Conservation (phyloP, 1,140 invertebrate species). For the Acromyrmex charruanus region DNA sequence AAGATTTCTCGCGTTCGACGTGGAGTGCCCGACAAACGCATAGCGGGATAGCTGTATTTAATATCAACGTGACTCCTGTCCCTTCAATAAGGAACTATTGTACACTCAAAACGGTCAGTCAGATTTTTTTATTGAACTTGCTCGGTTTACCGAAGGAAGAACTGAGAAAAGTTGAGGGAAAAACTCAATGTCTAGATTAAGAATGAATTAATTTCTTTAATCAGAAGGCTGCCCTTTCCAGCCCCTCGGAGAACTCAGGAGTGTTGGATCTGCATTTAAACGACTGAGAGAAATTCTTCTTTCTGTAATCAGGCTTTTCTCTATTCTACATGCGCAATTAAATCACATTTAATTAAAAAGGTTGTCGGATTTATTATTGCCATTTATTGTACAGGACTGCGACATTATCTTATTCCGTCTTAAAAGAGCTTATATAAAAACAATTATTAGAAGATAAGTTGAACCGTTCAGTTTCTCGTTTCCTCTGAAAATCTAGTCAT, state of each 20-base stretch:
- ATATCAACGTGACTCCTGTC: neutral
- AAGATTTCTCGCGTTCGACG: constrained; percentile 27
- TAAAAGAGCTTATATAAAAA: neutral
- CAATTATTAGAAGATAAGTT: neutral
- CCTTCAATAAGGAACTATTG: neutral
- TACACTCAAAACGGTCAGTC: neutral
- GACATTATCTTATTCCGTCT: neutral
- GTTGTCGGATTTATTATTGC: constrained; percentile 7
- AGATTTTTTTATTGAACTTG: neutral
- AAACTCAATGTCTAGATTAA: neutral
- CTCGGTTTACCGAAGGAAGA: neutral
- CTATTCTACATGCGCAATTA: constrained; percentile 35
- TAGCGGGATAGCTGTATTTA: neutral
- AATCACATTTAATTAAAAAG: constrained; percentile 38
- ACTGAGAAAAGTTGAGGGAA: neutral
- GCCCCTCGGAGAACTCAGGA: neutral
- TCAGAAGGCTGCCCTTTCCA: neutral
- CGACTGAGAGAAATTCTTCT: constrained; percentile 16
- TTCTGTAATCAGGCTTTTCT: constrained; percentile 11
- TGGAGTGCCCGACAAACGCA: neutral
- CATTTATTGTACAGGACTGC: neutral
- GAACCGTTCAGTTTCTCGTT: neutral
- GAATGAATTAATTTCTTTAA: constrained; percentile 56
- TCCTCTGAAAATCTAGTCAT: neutral
- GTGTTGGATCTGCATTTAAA: constrained; percentile 43